Percentiles rank a stretch among this genome's conserved stretches.
Evolutionary conservation across 2,113 vertebrate genomes (phyloP).

Genomic region (Rousettus leschenaultii): DNA sequence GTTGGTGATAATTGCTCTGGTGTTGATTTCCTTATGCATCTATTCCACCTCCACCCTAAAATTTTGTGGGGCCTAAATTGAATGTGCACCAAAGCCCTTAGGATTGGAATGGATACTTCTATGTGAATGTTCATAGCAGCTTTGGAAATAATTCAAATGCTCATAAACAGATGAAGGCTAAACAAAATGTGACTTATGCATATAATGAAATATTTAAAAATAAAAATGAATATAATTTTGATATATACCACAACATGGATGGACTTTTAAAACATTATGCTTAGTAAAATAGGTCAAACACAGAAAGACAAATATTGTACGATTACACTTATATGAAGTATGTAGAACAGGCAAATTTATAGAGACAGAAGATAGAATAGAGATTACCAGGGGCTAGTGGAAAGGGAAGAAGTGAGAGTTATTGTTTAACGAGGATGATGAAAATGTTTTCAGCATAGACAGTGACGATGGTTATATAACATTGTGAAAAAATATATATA

Average conservation of each 20-base stretch:
- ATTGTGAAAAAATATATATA: background rate
- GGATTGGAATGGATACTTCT: background rate
- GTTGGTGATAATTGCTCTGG: background rate
- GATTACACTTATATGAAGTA: background rate
- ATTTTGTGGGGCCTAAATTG: background rate
- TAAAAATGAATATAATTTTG: background rate
- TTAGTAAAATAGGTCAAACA: background rate
- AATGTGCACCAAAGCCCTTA: background rate
- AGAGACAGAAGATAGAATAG: background rate
- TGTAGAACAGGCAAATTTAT: background rate
- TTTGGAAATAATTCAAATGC: background rate
- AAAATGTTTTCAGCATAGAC: background rate
- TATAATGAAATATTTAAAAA: background rate
- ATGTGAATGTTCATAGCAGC: background rate
- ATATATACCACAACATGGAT: background rate
- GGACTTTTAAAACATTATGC: background rate
- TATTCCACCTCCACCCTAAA: background rate
- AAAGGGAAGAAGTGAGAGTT: too few relatives aligned
- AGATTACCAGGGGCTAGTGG: background rate
- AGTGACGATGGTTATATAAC: background rate
- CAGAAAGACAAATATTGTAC: background rate
- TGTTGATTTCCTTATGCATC: background rate
- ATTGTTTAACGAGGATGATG: background rate
- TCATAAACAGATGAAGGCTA: background rate
- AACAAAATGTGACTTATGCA: background rate